These are phyloP conservation scores for Zootoca vivipara DNA, from an alignment of 2,113 vertebrate species.

Conservation along the genomic window DNA sequence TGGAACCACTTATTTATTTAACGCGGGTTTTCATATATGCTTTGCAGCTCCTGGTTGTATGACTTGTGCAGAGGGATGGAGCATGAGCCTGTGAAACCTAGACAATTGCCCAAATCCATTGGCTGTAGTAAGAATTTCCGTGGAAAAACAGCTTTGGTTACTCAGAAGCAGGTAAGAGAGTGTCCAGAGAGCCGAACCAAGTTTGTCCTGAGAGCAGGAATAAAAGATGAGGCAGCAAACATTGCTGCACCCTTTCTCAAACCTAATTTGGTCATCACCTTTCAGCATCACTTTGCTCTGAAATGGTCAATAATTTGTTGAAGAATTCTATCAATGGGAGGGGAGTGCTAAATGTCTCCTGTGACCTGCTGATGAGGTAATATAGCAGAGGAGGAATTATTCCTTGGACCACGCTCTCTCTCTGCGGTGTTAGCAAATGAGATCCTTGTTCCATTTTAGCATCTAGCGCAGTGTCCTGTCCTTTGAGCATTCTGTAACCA, in stretches of 20 bases:
- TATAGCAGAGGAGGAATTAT: not conserved
- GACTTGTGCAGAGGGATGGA: constrained; percentile 94
- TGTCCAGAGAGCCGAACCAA: not conserved
- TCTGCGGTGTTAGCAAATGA: not conserved
- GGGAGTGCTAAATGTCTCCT: not conserved
- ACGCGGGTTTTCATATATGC: constrained; percentile 23
- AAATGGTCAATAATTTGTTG: not conserved
- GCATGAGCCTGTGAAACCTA: constrained; percentile 92
- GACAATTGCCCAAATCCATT: constrained; percentile 90
- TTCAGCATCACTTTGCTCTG: not conserved
- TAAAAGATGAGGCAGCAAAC: not conserved
- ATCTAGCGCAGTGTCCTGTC: not conserved
- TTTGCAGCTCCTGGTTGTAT: constrained; percentile 89
- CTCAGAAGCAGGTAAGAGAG: constrained; percentile 83
- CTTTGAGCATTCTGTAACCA: not conserved
- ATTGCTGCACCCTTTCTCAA: not conserved
- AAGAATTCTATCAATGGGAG: not conserved
- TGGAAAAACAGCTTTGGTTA: constrained; percentile 85
- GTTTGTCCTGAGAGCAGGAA: not conserved
- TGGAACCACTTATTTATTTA: not conserved
- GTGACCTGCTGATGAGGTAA: not conserved
- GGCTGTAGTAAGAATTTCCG: constrained; percentile 96
- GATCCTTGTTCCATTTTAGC: not conserved
- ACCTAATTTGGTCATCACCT: constrained; percentile 11
- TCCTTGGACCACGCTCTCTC: not conserved